Evolutionary conservation across 2,888 invertebrate genomes (phyloP), one percentile per base, ranked within the genome.

Genomic region (Ctenicera cuprea): DNA sequence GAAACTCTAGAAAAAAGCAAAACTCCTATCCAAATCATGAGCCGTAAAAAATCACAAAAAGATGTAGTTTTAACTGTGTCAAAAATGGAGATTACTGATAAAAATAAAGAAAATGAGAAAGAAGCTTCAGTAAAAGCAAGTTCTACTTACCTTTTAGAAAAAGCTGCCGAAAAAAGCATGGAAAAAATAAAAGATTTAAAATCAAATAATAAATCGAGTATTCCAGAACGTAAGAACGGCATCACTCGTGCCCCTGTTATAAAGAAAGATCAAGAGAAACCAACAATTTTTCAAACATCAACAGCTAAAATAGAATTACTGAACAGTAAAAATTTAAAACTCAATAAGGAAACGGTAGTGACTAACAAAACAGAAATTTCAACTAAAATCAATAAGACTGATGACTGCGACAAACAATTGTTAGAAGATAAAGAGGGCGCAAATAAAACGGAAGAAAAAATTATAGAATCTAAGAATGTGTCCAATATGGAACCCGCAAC

Each of bases 1-100:
- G 93, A 93, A 85, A 93, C 93, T 0, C 87, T 93, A 75, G 92
- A 92, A 83, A 91, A 92, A 79, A 90, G 91, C 77, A 89, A 91
- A 82, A 90, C 91, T 76, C 85, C 86, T 0, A 86, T 87, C 37
- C 85, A 86, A 68, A 86, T 86, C 18, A 84, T 86, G 43, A 76
- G 81, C 0, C 78, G 84, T 63, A 85, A 85, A 76, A 84, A 84
- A 73, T 80, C 80, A 1, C 82, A 84, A 68, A 83, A 85, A 74
- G 84, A 85, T 61, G 81, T 82, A n/a, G 73, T 79, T 11, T 73
- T 82, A 16, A 76, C 61, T 7, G 74, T 79, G 12, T 75, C 79
- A 0, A 79, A 78, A 18, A 57, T 75, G 33, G 81, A 80, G 1
- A 63, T 12, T 1, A 38, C 26, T 3, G 64, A 64, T n/a, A 73